phyloP scores from a whole-genome alignment of 1,140 invertebrate genomes.

The Brachionus calyciflorus region DNA sequence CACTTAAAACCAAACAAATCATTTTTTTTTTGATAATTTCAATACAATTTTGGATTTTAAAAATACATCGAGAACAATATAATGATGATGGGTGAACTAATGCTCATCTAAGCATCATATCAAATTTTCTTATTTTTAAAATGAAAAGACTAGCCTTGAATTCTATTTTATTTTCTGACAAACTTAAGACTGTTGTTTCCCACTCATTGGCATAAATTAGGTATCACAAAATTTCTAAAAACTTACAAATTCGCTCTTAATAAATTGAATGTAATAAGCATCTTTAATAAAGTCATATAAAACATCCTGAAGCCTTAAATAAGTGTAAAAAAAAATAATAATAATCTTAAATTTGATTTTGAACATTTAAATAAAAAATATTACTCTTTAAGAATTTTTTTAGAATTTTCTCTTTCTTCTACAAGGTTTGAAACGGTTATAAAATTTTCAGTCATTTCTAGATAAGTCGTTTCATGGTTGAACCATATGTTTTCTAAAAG shows the following conservation, averaged over 20 bases:
- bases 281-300: conserved; percentile 30
- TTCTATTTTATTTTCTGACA: too few relatives aligned
- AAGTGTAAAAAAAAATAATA: too few relatives aligned
- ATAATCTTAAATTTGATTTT: too few relatives aligned
- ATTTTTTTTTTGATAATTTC: too few relatives aligned
- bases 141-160: too few relatives aligned
- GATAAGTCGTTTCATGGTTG: background rate
- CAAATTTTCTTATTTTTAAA: too few relatives aligned
- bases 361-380: background rate
- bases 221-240: background rate
- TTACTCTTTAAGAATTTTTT: background rate
- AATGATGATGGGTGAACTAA: too few relatives aligned
- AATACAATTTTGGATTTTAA: too few relatives aligned
- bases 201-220: background rate
- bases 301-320: conserved; percentile 11
- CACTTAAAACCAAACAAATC: too few relatives aligned
- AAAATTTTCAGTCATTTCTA: background rate
- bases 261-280: conserved; percentile 11
- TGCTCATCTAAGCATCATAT: too few relatives aligned
- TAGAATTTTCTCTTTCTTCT: background rate
- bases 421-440: background rate
- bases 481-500: background rate
- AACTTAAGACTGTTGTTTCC: too few relatives aligned
- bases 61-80: too few relatives aligned
- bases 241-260: conserved; percentile 45